Conservation (phyloP, 2,888 invertebrate genomes). For the Drosophila maculinotata region DNA sequence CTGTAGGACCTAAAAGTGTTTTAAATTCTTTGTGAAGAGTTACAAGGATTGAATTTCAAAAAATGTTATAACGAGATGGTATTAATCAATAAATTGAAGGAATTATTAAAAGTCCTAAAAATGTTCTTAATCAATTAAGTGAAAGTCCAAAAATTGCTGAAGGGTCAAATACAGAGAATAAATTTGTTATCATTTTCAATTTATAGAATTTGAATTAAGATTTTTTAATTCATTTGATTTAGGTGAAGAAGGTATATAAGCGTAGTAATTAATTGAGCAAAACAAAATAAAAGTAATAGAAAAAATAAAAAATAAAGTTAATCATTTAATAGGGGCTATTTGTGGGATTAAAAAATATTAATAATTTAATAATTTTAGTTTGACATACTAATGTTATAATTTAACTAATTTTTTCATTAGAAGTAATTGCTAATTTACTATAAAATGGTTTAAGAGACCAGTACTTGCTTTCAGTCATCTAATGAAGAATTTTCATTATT, state of each 20-base stretch:
- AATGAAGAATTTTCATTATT: conserved; percentile 86
- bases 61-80: conserved; percentile 86
- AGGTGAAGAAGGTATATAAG: conserved; percentile 81
- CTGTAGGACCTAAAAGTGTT: conserved; percentile 85
- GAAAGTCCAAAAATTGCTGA: conserved; percentile 86
- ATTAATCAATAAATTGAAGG: conserved; percentile 87
- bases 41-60: conserved; percentile 85
- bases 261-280: conserved; percentile 86
- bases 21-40: conserved; percentile 63
- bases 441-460: conserved; percentile 90
- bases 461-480: conserved; percentile 89
- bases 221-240: conserved; percentile 81
- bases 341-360: conserved; percentile 89
- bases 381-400: conserved; percentile 88
- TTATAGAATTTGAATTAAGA: conserved; percentile 83
- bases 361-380: conserved; percentile 87
- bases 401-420: conserved; percentile 87
- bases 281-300: conserved; percentile 85
- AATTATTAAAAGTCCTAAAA: conserved; percentile 86
- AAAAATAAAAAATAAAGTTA: conserved; percentile 84
- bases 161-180: conserved; percentile 87
- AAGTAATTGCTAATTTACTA: conserved; percentile 88
- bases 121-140: conserved; percentile 88
- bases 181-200: conserved; percentile 58
- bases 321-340: conserved; percentile 88